Percentiles rank a stretch among this genome's conserved stretches.
These are phyloP conservation scores for Apogon hyalosoma DNA, from an alignment of 2,797 vertebrate genomes.

Conservation along the genomic window DNA sequence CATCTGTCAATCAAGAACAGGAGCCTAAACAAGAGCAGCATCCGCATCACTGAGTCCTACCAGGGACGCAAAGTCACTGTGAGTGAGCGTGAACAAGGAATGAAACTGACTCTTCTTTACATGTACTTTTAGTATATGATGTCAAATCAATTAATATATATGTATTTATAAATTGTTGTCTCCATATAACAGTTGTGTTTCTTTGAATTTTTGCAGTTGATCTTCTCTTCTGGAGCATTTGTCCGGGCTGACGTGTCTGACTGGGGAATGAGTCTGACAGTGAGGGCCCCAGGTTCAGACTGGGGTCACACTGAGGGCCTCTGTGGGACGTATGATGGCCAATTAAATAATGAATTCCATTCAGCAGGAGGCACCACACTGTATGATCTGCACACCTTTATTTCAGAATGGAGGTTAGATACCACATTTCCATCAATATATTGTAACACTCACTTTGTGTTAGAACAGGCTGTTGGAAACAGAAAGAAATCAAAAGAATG, in stretches of 20 bases:
- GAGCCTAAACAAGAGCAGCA: conserved; percentile 72
- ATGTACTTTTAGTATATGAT: too few species aligned
- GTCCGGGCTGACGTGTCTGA: conserved; percentile 88
- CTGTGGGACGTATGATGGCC: conserved; percentile 89
- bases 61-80: conserved; percentile 94
- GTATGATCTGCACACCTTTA: conserved; percentile 75
- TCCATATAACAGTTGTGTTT: background rate
- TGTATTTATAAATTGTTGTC: background rate
- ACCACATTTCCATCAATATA: too few species aligned
- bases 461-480: too few species aligned
- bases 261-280: conserved; percentile 91
- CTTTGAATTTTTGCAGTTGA: conserved; percentile 76
- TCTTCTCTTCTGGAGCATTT: conserved; percentile 89
- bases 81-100: too few species aligned
- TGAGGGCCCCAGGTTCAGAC: conserved; percentile 86
- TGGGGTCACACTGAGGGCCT: conserved; percentile 86
- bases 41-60: conserved; percentile 89
- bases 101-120: too few species aligned
- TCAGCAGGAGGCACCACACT: conserved; percentile 73
- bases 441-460: too few species aligned
- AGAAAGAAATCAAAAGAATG: too few species aligned
- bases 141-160: too few species aligned
- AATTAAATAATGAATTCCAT: conserved; percentile 87
- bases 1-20: conserved; percentile 86
- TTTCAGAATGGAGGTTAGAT: conserved; percentile 87